Percentiles rank a stretch among this genome's conserved stretches.
Evolutionary conservation across 23 tunicate species (phyloP).

Genomic region (Diplosoma virens): DNA sequence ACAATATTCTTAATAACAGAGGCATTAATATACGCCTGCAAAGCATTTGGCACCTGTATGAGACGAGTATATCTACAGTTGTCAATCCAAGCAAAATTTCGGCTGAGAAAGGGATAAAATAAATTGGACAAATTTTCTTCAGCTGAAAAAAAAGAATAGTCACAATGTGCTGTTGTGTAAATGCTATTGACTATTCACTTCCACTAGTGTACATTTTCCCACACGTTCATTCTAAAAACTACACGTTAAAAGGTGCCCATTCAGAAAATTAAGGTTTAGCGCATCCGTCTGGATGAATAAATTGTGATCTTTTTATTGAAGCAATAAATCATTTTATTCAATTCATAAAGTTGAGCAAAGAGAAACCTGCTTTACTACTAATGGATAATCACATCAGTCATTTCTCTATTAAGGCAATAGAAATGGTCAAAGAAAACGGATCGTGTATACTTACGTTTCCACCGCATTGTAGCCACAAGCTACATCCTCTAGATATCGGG

Average conservation of each 20-base stretch:
- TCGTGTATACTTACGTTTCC: not conserved
- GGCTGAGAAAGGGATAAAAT: slow-evolving; percentile 35
- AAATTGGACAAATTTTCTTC: slow-evolving; percentile 21
- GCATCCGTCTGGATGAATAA: slow-evolving; percentile 1
- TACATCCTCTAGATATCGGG: slow-evolving; percentile 6
- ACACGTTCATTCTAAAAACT: slow-evolving; percentile 14
- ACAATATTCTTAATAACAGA: not conserved
- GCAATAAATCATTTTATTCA: slow-evolving; percentile 3
- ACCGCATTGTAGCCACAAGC: slow-evolving; percentile 16
- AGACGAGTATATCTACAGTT: slow-evolving; percentile 38
- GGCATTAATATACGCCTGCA: not conserved
- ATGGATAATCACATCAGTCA: slow-evolving; percentile 20
- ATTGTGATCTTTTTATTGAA: slow-evolving; percentile 3
- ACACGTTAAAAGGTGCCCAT: slow-evolving; percentile 12
- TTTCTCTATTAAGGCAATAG: not conserved
- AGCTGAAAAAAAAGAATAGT: slow-evolving; percentile 21
- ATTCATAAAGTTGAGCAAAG: slow-evolving; percentile 10
- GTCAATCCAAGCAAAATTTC: slow-evolving; percentile 19
- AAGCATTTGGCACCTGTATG: slow-evolving; percentile 43
- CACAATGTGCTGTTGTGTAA: slow-evolving; percentile 42
- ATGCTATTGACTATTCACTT: slow-evolving; percentile 24
- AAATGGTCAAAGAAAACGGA: slow-evolving; percentile 9
- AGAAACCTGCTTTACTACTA: slow-evolving; percentile 9
- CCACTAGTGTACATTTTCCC: slow-evolving; percentile 28
- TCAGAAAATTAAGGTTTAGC: slow-evolving; percentile 9